These are phyloP conservation scores for Bradypodion pumilum DNA, from an alignment of 2,797 vertebrate species.

Conservation along the genomic window DNA sequence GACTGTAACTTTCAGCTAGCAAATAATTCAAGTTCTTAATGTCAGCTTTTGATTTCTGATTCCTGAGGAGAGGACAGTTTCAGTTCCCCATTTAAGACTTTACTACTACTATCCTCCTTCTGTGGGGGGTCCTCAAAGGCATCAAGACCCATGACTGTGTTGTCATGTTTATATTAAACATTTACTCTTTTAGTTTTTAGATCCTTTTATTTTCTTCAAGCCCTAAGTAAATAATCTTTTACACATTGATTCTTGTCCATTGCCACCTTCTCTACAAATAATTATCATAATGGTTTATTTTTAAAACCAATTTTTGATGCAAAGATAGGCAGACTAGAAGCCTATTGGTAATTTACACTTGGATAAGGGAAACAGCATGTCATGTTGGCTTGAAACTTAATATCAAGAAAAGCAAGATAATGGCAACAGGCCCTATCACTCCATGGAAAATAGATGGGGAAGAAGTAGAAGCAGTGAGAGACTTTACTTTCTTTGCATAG, in stretches of 20 bases:
- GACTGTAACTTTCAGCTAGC: slow-evolving; percentile 30
- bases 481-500: too few species aligned
- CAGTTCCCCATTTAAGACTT: slow-evolving; percentile 39
- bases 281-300: neutral
- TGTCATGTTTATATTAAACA: neutral
- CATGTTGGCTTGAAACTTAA: too few species aligned
- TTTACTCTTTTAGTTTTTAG: slow-evolving; percentile 13
- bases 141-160: neutral
- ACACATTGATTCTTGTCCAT: neutral
- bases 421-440: too few species aligned
- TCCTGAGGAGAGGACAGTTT: neutral
- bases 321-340: neutral
- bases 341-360: too few species aligned
- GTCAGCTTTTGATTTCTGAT: slow-evolving; percentile 24
- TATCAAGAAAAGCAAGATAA: too few species aligned
- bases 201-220: neutral
- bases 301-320: neutral
- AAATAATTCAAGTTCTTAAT: slow-evolving; percentile 52
- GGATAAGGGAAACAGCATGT: too few species aligned
- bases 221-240: neutral
- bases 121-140: neutral
- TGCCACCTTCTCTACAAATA: accelerated
- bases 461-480: too few species aligned
- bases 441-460: too few species aligned
- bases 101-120: neutral